phyloP scores from a whole-genome alignment of 1,140 invertebrate species.

The Lepidostoma basale region DNA sequence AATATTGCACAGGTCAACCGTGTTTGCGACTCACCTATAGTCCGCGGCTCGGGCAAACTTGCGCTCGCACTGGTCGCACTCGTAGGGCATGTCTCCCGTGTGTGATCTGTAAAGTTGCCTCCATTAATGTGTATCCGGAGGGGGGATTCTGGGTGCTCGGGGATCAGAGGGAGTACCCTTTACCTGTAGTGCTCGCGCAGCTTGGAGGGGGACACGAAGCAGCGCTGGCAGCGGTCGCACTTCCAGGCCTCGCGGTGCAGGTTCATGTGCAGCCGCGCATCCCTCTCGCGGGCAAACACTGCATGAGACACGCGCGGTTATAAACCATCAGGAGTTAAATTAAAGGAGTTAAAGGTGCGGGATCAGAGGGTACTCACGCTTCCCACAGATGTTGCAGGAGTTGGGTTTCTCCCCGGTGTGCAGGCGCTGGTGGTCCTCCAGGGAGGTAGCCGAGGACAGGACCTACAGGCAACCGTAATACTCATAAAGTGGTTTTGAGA shows the following conservation, averaged over 20 bases:
- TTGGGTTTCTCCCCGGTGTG: slow-evolving; percentile 50
- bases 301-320: background rate
- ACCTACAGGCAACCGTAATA: too few relatives aligned
- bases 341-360: background rate
- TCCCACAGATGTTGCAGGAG: slow-evolving; percentile 48
- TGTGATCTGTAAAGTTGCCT: too few relatives aligned
- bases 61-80: slow-evolving; percentile 71
- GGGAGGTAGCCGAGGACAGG: slow-evolving; percentile 46
- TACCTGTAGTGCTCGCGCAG: slow-evolving; percentile 41
- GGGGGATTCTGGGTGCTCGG: too few relatives aligned
- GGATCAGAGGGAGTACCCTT: background rate
- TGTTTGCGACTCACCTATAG: slow-evolving; percentile 34
- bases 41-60: slow-evolving; percentile 41
- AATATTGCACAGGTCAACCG: background rate
- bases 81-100: slow-evolving; percentile 71
- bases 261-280: slow-evolving; percentile 39
- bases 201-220: slow-evolving; percentile 42
- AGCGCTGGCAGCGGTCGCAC: slow-evolving; percentile 38
- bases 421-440: slow-evolving; percentile 47
- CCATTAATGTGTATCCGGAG: too few relatives aligned
- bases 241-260: slow-evolving; percentile 42
- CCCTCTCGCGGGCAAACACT: slow-evolving; percentile 40
- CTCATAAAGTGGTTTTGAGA: too few relatives aligned
- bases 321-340: background rate
- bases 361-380: slow-evolving; percentile 33